A percentile compares a stretch with the other conserved stretches of the same genome.
Conservation (phyloP, 1,140 invertebrate genomes). For the Patella vulgata region DNA sequence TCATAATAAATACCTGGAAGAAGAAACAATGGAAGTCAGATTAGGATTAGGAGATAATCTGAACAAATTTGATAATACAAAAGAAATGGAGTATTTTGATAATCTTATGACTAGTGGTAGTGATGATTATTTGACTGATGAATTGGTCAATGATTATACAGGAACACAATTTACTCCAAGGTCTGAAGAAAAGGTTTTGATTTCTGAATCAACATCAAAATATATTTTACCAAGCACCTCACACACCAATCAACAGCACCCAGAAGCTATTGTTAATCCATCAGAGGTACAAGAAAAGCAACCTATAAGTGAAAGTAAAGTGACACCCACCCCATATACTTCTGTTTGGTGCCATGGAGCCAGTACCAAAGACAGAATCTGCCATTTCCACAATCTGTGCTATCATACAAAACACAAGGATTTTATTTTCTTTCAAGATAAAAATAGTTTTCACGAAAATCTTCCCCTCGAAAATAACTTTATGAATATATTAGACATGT, state of each 20-base stretch:
- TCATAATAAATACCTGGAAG: not conserved
- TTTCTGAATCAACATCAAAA: slow-evolving; percentile 2
- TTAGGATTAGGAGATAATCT: no score
- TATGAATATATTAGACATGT: slow-evolving; percentile 55
- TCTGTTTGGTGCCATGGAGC: slow-evolving; percentile 56
- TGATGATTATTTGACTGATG: no score
- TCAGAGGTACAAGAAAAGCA: not conserved
- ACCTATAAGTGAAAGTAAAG: not conserved
- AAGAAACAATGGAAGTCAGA: not conserved
- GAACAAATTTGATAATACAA: not conserved
- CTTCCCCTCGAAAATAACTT: slow-evolving; percentile 35
- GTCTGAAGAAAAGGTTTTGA: not conserved
- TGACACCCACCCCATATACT: slow-evolving; percentile 24
- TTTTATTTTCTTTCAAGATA: slow-evolving; percentile 61
- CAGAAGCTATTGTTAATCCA: not conserved
- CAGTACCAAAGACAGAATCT: slow-evolving; percentile 45
- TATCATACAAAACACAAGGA: slow-evolving; percentile 49
- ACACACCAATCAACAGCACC: slow-evolving; percentile 1
- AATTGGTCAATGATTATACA: no score
- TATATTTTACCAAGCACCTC: no score
- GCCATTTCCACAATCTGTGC: slow-evolving; percentile 65
- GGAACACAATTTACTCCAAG: not conserved
- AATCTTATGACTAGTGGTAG: not conserved
- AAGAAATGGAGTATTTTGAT: not conserved
- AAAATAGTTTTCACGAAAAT: slow-evolving; percentile 41